Evolutionary conservation across 2,888 invertebrate genomes (phyloP).

Genomic region (Baronia brevicornis): DNA sequence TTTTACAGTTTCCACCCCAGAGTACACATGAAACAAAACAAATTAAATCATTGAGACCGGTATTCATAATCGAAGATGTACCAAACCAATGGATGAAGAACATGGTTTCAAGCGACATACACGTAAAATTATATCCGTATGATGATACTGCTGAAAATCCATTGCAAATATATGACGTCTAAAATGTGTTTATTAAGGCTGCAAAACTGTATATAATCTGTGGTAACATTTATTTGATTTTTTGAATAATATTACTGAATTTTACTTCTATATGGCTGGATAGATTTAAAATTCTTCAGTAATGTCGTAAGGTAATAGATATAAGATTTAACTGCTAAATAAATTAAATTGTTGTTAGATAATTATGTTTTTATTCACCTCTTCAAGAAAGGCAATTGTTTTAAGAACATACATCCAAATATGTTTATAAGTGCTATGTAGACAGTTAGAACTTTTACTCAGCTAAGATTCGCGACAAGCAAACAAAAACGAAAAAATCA

Average conservation of each 20-base stretch:
- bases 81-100: constrained; percentile 35
- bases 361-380: too few species aligned
- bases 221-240: constrained; percentile 17
- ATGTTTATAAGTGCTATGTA: too few species aligned
- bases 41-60: constrained; percentile 27
- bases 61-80: constrained; percentile 33
- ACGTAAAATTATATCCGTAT: constrained; percentile 33
- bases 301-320: too few species aligned
- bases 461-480: too few species aligned
- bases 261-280: constrained; percentile 42
- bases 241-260: constrained; percentile 1
- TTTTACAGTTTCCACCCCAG: constrained; percentile 30
- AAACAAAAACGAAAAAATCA: too few species aligned
- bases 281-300: constrained; percentile 26
- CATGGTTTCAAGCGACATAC: constrained; percentile 28
- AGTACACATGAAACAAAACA: constrained; percentile 29
- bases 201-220: constrained; percentile 24
- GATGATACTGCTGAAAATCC: constrained; percentile 39
- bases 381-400: too few species aligned
- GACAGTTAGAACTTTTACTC: too few species aligned
- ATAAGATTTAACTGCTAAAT: too few species aligned
- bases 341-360: too few species aligned
- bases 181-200: constrained; percentile 20
- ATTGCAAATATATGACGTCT: constrained; percentile 27
- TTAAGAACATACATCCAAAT: too few species aligned